Conservation (phyloP, 2,113 vertebrate genomes). For the Carassius carassius region DNA sequence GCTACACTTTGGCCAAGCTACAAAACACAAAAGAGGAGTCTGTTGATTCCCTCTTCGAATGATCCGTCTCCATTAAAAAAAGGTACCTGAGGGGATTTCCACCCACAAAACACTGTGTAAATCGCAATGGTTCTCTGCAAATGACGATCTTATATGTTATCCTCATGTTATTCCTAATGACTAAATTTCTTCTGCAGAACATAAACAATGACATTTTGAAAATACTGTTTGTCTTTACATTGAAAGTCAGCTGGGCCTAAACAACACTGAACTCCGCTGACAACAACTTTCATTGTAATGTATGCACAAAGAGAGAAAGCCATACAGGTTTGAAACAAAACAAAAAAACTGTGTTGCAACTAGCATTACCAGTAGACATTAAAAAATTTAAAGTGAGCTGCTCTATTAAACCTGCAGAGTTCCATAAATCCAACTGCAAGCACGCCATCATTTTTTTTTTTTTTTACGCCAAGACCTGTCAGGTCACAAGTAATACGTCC, state of each 20-base stretch:
- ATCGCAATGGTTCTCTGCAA: not conserved
- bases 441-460: constrained; percentile 37
- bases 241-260: not conserved
- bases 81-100: not conserved
- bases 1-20: constrained; percentile 29
- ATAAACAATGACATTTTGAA: not conserved
- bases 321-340: not conserved
- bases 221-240: not conserved
- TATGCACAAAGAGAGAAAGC: not conserved
- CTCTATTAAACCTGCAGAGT: not conserved
- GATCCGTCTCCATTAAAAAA: not conserved
- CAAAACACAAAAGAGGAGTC: constrained; percentile 14
- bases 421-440: constrained; percentile 41
- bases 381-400: not conserved
- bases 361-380: not conserved
- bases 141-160: not conserved
- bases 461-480: constrained; percentile 40
- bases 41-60: constrained; percentile 4
- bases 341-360: not conserved
- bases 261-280: not conserved
- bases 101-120: not conserved
- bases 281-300: not conserved
- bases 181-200: not conserved
- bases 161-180: not conserved
- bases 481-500: constrained; percentile 22